Conservation (phyloP, 2,888 invertebrate species). For the Dusona sp. region DNA sequence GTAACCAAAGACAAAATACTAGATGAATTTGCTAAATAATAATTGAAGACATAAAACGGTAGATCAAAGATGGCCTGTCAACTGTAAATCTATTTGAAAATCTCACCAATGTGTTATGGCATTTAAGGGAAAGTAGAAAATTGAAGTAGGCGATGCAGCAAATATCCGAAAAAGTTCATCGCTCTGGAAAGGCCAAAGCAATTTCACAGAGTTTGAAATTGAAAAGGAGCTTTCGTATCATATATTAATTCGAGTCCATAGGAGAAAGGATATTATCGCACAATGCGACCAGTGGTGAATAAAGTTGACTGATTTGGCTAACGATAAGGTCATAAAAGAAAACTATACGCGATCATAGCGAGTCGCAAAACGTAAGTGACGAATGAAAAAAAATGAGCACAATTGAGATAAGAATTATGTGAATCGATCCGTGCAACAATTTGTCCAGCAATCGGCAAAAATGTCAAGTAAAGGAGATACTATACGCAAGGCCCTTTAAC, state of each 20-base stretch:
- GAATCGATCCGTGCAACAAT: neutral
- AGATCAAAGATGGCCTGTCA: neutral
- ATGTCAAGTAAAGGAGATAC: neutral
- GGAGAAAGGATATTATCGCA: constrained; percentile 61
- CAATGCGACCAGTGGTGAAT: constrained; percentile 49
- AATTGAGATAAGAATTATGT: neutral
- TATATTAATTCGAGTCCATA: constrained; percentile 61
- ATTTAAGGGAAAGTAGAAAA: constrained; percentile 12
- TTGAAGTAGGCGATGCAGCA: constrained; percentile 44
- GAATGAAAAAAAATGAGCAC: neutral
- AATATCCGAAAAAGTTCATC: constrained; percentile 68
- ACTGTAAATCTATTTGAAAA: constrained; percentile 1
- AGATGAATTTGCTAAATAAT: neutral
- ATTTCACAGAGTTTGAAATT: constrained; percentile 73
- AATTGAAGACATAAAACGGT: neutral
- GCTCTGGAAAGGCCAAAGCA: constrained; percentile 69
- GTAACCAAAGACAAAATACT: neutral
- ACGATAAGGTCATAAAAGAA: constrained; percentile 40
- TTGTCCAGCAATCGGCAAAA: neutral
- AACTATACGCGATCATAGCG: constrained; percentile 1
- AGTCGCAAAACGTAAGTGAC: neutral
- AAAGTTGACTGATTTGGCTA: constrained; percentile 27
- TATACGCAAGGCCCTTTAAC: too few species aligned
- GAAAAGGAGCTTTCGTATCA: constrained; percentile 69
- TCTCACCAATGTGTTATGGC: neutral